phyloP scores from a whole-genome alignment of 2,113 vertebrate genomes.

The Alosa alosa region DNA sequence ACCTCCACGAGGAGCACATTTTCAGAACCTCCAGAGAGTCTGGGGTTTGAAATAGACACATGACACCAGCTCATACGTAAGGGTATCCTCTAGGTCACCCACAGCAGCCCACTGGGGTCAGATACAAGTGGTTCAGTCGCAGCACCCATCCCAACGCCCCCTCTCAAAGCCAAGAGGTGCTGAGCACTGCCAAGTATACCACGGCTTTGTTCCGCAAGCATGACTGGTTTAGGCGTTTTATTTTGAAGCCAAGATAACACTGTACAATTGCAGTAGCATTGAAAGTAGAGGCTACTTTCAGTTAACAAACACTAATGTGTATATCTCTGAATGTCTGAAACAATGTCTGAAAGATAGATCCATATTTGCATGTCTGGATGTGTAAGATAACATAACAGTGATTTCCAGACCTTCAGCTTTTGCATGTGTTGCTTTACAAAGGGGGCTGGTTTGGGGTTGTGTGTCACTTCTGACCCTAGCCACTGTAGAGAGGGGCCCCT shows the following conservation, averaged over 20 bases:
- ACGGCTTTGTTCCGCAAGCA: not conserved
- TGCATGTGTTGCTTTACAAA: not conserved
- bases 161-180: not conserved
- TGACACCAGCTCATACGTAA: slow-evolving; percentile 22
- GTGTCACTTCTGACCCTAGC: slow-evolving; percentile 2
- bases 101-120: slow-evolving; percentile 13
- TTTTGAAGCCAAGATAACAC: not conserved
- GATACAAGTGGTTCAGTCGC: not conserved
- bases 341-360: not conserved
- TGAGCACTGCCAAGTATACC: not conserved
- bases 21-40: slow-evolving; percentile 14
- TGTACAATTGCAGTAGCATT: not conserved
- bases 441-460: slow-evolving; percentile 1
- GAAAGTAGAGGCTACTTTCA: not conserved
- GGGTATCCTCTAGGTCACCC: slow-evolving; percentile 17
- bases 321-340: not conserved
- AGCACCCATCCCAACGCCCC: not conserved
- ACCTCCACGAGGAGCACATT: not conserved
- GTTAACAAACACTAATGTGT: not conserved
- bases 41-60: slow-evolving; percentile 27
- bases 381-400: not conserved
- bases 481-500: slow-evolving; percentile 13
- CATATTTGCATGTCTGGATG: not conserved
- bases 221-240: not conserved
- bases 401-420: not conserved